Evolutionary conservation across 2,113 vertebrate genomes (phyloP).

Genomic region (Salvelinus namaycush): DNA sequence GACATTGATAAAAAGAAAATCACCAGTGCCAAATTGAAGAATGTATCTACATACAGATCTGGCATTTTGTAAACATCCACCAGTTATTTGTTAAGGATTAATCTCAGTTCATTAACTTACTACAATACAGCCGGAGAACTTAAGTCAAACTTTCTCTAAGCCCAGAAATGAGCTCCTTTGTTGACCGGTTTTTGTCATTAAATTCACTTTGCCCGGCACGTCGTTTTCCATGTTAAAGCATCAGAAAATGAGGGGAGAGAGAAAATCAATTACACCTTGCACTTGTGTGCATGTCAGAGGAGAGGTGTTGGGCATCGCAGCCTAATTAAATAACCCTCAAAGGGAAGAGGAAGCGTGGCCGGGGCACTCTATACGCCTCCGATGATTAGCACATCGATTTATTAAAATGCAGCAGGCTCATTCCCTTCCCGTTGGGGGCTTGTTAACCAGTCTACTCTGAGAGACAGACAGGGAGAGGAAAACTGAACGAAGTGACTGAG

Average conservation of each 20-base stretch:
- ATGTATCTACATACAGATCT: slow-evolving; percentile 10
- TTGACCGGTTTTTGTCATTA: slow-evolving; percentile 15
- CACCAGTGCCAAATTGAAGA: background rate
- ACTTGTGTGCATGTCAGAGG: slow-evolving; percentile 12
- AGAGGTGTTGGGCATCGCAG: slow-evolving; percentile 8
- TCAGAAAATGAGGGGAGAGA: background rate
- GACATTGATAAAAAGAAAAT: background rate
- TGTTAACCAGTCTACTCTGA: slow-evolving; percentile 27
- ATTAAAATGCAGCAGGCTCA: slow-evolving; percentile 37
- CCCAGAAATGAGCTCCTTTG: slow-evolving; percentile 21
- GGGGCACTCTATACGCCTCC: slow-evolving; percentile 5
- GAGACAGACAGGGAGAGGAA: background rate
- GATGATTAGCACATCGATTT: slow-evolving; percentile 47
- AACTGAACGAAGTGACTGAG: background rate
- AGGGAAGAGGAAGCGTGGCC: slow-evolving; percentile 19
- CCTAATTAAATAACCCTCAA: slow-evolving; percentile 51
- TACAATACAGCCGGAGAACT: background rate
- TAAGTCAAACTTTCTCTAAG: slow-evolving; percentile 30
- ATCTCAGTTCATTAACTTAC: slow-evolving; percentile 23
- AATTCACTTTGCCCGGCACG: slow-evolving; percentile 13
- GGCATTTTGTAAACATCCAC: slow-evolving; percentile 13
- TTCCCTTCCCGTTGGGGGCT: background rate
- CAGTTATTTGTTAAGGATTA: slow-evolving; percentile 21
- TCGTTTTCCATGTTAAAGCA: slow-evolving; percentile 28
- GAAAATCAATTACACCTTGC: slow-evolving; percentile 38